A percentile compares a stretch with the other conserved stretches of the same genome.
Evolutionary conservation across 2,888 invertebrate genomes (phyloP).

Genomic region (Aporophyla nigra): DNA sequence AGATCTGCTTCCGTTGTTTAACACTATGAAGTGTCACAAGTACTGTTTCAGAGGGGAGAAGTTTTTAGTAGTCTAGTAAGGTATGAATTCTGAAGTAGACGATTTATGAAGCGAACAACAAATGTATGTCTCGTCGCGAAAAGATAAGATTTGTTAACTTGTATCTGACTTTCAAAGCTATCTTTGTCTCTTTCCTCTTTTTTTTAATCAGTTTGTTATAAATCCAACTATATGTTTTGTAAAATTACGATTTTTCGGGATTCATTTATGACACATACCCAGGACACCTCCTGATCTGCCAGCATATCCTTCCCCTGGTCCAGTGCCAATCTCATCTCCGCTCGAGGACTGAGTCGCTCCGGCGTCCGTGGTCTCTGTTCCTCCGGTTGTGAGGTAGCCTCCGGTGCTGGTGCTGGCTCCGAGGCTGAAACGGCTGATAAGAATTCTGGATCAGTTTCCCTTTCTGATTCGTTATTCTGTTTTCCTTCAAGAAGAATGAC

Average conservation of each 20-base stretch:
- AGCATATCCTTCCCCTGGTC: conserved; percentile 90
- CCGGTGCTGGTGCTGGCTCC: conserved; percentile 84
- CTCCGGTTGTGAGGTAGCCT: conserved; percentile 78
- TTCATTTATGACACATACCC: conserved; percentile 70
- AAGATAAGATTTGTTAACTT: not conserved
- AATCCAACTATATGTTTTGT: not conserved
- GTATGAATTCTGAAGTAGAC: not conserved
- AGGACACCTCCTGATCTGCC: conserved; percentile 88
- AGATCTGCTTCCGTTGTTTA: not conserved
- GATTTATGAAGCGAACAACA: not conserved
- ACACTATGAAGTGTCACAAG: not conserved
- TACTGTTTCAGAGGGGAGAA: not conserved
- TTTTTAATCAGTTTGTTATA: not conserved
- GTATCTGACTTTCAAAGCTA: not conserved
- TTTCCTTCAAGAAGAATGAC: too few relatives aligned
- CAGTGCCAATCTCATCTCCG: conserved; percentile 92
- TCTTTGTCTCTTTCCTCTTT: too few relatives aligned
- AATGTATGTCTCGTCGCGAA: not conserved
- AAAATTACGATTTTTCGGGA: not conserved
- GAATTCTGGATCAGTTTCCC: not conserved
- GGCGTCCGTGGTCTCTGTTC: conserved; percentile 80
- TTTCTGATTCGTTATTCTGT: not conserved
- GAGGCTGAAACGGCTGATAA: conserved; percentile 73
- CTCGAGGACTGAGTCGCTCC: conserved; percentile 92
- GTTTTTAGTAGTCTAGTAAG: not conserved